Evolutionary conservation across 2,113 vertebrate species (phyloP), one percentile per base, ranked within the genome.

Genomic region (Myotis lucifugus): DNA sequence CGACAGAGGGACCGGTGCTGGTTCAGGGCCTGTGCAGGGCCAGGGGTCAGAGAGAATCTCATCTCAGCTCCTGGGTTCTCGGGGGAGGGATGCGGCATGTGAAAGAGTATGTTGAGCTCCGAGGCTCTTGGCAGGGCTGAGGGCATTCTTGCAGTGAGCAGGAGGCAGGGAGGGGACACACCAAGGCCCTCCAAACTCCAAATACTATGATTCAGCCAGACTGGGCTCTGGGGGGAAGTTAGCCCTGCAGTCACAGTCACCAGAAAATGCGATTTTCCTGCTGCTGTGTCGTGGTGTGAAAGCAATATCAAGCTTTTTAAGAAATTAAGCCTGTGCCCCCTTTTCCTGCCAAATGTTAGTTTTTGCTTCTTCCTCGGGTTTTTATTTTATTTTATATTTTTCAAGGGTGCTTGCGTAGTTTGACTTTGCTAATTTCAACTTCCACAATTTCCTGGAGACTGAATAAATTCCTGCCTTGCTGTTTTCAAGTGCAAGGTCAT

Each of bases 381-480:
- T 61, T 61, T 18, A 6, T 40, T 95, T 76, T 19, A 0, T 84
- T 95, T 90, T 72, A 0, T 21, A 5, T 48, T 70, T 89, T 94
- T 88, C 83, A 76, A 18, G 56, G 79, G 54, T 40, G 50, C 27
- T 67, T 0, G 12, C 61, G 56, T 66, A 89, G 52, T 15, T 34
- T 11, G 14, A 86, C 54, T 85, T 96, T 92, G 67, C 40, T 83
- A 81, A 56, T 76, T 93, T 95, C n/a, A 50, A 14, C 69, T 76
- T 85, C 50, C 23, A 19, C 77, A 48, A 56, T 91, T 97, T 90
- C 94, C 64, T 11, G 67, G 46, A 85, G 50, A 56, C 69, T 66
- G 37, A 27, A 95, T 84, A 34, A 91, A 95, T 0, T 7, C 9
- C 19, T 76, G 69, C 48, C 34, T 73, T 95, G 48, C 11, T 8